Evolutionary conservation across 2,113 vertebrate species (phyloP).

Genomic region (Triplophysa siluroides): DNA sequence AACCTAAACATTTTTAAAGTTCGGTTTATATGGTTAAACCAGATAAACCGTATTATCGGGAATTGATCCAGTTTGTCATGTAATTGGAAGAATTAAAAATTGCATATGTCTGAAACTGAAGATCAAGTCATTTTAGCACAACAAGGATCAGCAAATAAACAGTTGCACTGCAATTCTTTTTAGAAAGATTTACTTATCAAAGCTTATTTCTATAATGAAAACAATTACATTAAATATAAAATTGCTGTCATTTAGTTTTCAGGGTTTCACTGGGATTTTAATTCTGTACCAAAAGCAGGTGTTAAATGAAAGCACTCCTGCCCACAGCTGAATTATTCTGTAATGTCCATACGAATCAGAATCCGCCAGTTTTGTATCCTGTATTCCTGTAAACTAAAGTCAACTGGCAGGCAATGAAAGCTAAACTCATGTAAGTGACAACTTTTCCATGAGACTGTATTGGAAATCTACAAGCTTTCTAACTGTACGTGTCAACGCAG

Average conservation of each 20-base stretch:
- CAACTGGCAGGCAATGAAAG: neutral
- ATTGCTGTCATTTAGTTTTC: slow-evolving; percentile 25
- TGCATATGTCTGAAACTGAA: slow-evolving; percentile 3
- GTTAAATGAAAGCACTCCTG: slow-evolving; percentile 46
- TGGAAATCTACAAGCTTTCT: neutral
- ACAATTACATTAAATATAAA: neutral
- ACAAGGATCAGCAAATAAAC: neutral
- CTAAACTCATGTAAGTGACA: neutral
- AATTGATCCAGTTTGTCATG: slow-evolving; percentile 6
- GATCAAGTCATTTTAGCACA: neutral
- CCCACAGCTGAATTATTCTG: slow-evolving; percentile 52
- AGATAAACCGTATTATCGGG: slow-evolving; percentile 3
- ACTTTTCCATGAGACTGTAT: slow-evolving; percentile 10
- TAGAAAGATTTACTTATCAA: neutral
- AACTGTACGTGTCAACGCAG: neutral
- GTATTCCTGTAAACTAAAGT: neutral
- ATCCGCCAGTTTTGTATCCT: slow-evolving; percentile 1
- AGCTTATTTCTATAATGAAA: neutral
- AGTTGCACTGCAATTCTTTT: neutral
- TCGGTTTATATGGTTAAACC: slow-evolving; percentile 34
- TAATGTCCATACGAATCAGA: slow-evolving; percentile 53
- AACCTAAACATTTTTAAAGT: slow-evolving; percentile 11
- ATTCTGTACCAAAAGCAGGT: slow-evolving; percentile 49
- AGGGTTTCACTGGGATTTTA: slow-evolving; percentile 19
- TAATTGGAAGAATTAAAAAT: neutral